Conservation (phyloP, 2,113 vertebrate species). For the Buteo buteo region DNA sequence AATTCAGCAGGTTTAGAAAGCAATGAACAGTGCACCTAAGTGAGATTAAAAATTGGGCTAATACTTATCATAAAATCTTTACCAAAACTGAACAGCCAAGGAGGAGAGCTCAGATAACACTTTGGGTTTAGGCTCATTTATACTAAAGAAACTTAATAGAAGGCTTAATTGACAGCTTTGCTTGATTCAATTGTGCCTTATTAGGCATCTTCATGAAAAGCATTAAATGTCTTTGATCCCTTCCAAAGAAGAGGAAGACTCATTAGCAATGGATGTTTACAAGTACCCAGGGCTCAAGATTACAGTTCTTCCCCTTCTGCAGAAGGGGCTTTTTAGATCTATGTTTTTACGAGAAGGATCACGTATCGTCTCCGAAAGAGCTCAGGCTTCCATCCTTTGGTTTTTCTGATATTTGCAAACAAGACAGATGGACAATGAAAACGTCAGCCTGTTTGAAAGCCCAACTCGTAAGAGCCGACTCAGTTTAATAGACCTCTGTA, state of each 20-base stretch:
- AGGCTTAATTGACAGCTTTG: not conserved
- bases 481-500: not conserved
- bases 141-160: not conserved
- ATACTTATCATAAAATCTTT: not conserved
- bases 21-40: not conserved
- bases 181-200: not conserved
- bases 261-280: slow-evolving; percentile 23
- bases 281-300: not conserved
- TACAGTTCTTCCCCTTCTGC: not conserved
- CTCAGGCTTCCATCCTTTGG: not conserved
- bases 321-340: not conserved
- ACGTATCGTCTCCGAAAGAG: accelerated
- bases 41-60: not conserved
- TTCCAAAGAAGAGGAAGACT: not conserved
- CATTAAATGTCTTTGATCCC: not conserved
- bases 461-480: not conserved
- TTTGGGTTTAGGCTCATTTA: not conserved
- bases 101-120: not conserved
- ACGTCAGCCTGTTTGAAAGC: not conserved
- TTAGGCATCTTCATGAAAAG: not conserved
- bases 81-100: not conserved
- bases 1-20: not conserved
- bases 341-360: not conserved
- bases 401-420: not conserved
- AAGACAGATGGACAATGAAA: not conserved